Conservation (phyloP, 2,797 vertebrate species). For the Platyrinchus mystaceus region DNA sequence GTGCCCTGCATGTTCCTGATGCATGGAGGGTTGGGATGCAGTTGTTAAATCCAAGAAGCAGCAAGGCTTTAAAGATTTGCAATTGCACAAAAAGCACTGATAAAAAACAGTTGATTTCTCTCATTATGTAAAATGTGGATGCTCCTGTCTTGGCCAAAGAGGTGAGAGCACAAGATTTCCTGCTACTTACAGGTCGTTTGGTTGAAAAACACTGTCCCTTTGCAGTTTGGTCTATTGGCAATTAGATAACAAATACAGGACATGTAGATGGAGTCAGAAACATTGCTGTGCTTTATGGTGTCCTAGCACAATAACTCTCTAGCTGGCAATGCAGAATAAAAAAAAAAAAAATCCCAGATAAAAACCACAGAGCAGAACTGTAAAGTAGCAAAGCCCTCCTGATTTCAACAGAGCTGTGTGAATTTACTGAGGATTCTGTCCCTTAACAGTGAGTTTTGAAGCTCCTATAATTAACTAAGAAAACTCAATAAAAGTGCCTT, state of each 20-base stretch:
- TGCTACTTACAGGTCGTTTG: slow-evolving; percentile 63
- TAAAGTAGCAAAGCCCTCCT: slow-evolving; percentile 1
- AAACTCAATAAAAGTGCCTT: not conserved
- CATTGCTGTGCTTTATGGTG: slow-evolving; percentile 56
- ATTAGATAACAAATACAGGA: slow-evolving; percentile 72
- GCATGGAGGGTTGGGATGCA: slow-evolving; percentile 20
- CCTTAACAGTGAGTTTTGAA: not conserved
- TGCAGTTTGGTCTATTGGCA: slow-evolving; percentile 67
- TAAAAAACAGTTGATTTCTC: slow-evolving; percentile 66
- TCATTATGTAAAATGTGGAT: slow-evolving; percentile 63
- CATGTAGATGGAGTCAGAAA: slow-evolving; percentile 60
- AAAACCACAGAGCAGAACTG: not conserved
- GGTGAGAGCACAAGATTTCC: slow-evolving; percentile 52
- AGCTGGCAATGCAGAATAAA: slow-evolving; percentile 1
- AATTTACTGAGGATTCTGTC: not conserved
- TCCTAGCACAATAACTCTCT: slow-evolving; percentile 37
- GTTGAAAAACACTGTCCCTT: slow-evolving; percentile 66
- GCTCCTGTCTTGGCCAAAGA: slow-evolving; percentile 49
- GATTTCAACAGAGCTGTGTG: not conserved
- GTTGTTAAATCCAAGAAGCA: slow-evolving; percentile 56
- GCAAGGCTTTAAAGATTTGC: slow-evolving; percentile 62
- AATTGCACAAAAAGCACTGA: slow-evolving; percentile 61
- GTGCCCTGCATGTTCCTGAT: slow-evolving; percentile 21
- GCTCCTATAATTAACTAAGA: not conserved
- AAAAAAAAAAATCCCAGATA: not conserved